Conservation (phyloP, 1,140 invertebrate genomes). For the Drosophila obscura region DNA sequence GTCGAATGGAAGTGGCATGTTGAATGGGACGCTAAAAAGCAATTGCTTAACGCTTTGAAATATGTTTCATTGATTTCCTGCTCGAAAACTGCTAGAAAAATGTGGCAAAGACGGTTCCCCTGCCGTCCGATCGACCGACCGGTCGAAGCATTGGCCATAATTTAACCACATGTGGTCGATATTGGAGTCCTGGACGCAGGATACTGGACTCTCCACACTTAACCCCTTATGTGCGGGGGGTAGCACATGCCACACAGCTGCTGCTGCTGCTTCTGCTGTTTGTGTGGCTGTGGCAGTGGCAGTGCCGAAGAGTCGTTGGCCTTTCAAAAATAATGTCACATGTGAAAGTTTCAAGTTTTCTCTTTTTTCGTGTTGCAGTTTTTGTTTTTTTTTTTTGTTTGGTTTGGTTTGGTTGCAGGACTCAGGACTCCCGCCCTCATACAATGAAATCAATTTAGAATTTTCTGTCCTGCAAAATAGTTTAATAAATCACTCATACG, state of each 20-base stretch:
- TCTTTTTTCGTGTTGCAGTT: conserved; percentile 26
- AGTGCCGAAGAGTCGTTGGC: no score
- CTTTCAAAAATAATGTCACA: conserved; percentile 47
- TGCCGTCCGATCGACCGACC: not conserved
- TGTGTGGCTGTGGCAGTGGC: not conserved
- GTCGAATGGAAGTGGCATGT: conserved; percentile 24
- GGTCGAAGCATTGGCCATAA: conserved; percentile 55
- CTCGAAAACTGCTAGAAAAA: conserved; percentile 55
- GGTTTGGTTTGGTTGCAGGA: conserved; percentile 66
- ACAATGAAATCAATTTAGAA: conserved; percentile 70
- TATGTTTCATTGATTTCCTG: conserved; percentile 79
- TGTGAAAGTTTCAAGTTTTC: conserved; percentile 30
- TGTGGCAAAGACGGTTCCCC: conserved; percentile 31
- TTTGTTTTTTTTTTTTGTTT: conserved; percentile 36
- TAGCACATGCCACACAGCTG: conserved; percentile 50
- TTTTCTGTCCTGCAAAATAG: conserved; percentile 40
- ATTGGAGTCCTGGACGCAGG: conserved; percentile 47
- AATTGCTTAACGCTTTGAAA: conserved; percentile 73
- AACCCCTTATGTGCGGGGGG: conserved; percentile 59
- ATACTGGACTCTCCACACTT: conserved; percentile 54
- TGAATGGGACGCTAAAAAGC: conserved; percentile 57
- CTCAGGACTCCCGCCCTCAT: conserved; percentile 2
- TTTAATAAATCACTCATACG: conserved; percentile 78
- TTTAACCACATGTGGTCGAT: conserved; percentile 82
- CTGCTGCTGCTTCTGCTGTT: conserved; percentile 12